These are phyloP conservation scores for Urocyon cinereoargenteus DNA, from an alignment of 2,797 vertebrate species.

Conservation along the genomic window DNA sequence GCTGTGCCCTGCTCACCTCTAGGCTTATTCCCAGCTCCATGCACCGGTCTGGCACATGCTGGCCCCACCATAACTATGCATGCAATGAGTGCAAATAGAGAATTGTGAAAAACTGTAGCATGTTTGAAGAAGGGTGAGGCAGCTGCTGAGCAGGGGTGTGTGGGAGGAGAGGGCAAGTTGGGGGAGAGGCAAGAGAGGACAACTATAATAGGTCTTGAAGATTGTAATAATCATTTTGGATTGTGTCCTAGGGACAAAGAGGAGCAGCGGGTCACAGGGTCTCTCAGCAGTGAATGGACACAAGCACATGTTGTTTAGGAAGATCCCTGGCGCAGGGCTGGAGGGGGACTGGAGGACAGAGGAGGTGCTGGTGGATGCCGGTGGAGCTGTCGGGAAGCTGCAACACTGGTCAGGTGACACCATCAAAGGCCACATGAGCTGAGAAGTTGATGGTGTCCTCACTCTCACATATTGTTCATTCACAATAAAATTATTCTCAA, in stretches of 20 bases:
- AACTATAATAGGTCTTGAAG: not conserved
- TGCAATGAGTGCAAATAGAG: not conserved
- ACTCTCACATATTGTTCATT: not conserved
- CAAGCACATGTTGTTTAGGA: not conserved
- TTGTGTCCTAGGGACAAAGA: not conserved
- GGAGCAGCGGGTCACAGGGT: not conserved
- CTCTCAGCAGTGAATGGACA: not conserved
- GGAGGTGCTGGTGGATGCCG: not conserved
- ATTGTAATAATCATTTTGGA: not conserved
- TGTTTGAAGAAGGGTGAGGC: not conserved
- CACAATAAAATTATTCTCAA: not conserved
- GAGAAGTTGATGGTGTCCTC: not conserved
- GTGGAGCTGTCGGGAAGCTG: not conserved
- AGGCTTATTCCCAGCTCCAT: not conserved
- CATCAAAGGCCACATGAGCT: not conserved
- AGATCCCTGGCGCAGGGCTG: not conserved
- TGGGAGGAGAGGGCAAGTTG: not conserved
- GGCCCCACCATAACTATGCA: too few species aligned
- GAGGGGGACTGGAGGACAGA: not conserved
- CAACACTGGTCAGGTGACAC: not conserved
- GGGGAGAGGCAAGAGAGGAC: not conserved
- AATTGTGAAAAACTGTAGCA: not conserved
- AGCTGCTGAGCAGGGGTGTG: not conserved
- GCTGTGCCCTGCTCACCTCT: not conserved
- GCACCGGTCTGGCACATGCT: not conserved